Percentiles rank a stretch among this genome's conserved stretches.
Conservation (phyloP, 2,888 invertebrate genomes). For the Tipula unca region DNA sequence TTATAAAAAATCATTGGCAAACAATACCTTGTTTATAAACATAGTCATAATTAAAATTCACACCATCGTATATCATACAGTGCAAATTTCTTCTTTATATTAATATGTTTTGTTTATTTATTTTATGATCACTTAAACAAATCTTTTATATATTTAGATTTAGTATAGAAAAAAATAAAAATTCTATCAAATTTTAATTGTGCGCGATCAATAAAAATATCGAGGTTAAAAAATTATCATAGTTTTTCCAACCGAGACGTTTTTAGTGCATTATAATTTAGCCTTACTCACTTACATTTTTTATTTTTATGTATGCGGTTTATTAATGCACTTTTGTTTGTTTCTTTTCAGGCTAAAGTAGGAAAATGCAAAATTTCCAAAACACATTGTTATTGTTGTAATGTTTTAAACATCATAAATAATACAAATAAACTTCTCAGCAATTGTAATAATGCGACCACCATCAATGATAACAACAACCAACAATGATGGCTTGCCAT, state of each 20-base stretch:
- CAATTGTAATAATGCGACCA: conserved; percentile 17
- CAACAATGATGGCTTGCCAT: conserved; percentile 14
- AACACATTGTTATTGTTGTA: not conserved
- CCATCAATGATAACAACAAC: conserved; percentile 8
- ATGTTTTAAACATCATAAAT: not conserved
- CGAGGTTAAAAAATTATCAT: not conserved
- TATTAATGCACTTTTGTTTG: not conserved
- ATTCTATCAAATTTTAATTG: not conserved
- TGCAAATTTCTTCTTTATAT: not conserved
- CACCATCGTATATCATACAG: not conserved
- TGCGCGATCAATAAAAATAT: not conserved
- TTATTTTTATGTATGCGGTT: not conserved
- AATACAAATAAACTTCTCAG: not conserved
- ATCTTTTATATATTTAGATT: not conserved
- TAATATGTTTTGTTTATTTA: not conserved
- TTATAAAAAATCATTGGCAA: not conserved
- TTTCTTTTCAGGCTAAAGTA: not conserved
- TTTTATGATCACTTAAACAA: not conserved
- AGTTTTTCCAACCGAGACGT: not conserved
- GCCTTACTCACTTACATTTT: not conserved
- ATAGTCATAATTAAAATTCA: not conserved
- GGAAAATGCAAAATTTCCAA: not conserved
- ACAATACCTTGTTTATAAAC: not conserved
- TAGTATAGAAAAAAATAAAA: not conserved
- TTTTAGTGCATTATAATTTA: not conserved